These are phyloP conservation scores for Benthosema pterotum DNA, from an alignment of 2,797 vertebrate genomes.

Conservation along the genomic window DNA sequence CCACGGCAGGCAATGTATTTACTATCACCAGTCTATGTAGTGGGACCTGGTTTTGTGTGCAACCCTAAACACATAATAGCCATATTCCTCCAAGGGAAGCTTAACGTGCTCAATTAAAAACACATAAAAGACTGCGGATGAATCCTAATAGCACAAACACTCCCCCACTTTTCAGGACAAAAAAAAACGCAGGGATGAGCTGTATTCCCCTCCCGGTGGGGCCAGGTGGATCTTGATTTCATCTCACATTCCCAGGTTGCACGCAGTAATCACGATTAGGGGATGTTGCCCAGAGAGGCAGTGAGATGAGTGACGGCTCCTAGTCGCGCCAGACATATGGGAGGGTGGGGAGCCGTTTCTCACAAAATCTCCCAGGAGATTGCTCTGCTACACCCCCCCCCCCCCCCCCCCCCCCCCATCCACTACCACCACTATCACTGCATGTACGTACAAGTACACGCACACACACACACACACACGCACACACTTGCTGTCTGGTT, in stretches of 20 bases:
- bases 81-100: conserved; percentile 50
- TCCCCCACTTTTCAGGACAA: conserved; percentile 56
- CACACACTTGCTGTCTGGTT: not conserved
- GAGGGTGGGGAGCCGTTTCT: conserved; percentile 45
- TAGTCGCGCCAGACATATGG: conserved; percentile 48
- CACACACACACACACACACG: not conserved
- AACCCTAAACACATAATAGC: conserved; percentile 48
- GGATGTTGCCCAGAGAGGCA: conserved; percentile 35
- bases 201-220: conserved; percentile 34
- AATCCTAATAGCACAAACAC: conserved; percentile 48
- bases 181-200: conserved; percentile 55
- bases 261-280: conserved; percentile 47
- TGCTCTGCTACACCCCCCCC: conserved; percentile 9
- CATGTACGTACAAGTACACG: too few relatives aligned
- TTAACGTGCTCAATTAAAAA: conserved; percentile 70
- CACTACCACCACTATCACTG: not conserved
- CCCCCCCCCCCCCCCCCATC: too few relatives aligned
- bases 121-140: conserved; percentile 53
- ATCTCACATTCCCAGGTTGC: conserved; percentile 31
- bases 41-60: conserved; percentile 43
- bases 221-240: conserved; percentile 49
- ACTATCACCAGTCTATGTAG: conserved; percentile 32
- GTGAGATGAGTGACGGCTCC: conserved; percentile 44
- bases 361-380: conserved; percentile 35
- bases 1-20: conserved; percentile 20